These are phyloP conservation scores for Pterocles gutturalis DNA, from an alignment of 2,113 vertebrate species.

Conservation along the genomic window DNA sequence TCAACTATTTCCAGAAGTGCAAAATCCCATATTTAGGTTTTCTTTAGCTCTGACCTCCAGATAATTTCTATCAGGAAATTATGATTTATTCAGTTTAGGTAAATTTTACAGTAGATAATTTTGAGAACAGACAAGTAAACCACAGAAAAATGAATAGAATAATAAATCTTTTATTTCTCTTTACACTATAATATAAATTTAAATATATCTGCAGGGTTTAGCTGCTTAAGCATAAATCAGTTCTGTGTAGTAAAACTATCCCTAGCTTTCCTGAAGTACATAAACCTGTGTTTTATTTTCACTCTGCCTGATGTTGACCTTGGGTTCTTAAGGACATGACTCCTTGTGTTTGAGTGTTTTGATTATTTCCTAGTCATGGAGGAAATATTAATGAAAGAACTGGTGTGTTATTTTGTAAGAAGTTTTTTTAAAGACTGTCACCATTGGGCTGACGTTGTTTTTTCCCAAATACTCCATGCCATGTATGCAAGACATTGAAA, in stretches of 20 bases:
- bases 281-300: not conserved
- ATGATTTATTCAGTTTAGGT: not conserved
- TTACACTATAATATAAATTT: not conserved
- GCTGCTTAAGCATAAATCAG: not conserved
- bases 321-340: fast-evolving
- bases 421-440: not conserved
- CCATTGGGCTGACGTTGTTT: not conserved
- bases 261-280: not conserved
- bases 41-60: not conserved
- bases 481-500: not conserved
- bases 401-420: not conserved
- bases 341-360: not conserved
- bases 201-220: not conserved
- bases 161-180: not conserved
- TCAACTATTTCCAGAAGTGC: not conserved
- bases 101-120: not conserved
- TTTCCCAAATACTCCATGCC: not conserved
- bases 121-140: not conserved
- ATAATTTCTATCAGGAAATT: not conserved
- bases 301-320: not conserved
- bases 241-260: not conserved
- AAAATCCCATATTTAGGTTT: not conserved
- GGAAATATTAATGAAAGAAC: not conserved
- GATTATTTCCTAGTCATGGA: not conserved
- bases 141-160: not conserved